Base-by-base conservation (phyloP, 2,113 vertebrate genomes). In the Eptesicus fuscus region DNA sequence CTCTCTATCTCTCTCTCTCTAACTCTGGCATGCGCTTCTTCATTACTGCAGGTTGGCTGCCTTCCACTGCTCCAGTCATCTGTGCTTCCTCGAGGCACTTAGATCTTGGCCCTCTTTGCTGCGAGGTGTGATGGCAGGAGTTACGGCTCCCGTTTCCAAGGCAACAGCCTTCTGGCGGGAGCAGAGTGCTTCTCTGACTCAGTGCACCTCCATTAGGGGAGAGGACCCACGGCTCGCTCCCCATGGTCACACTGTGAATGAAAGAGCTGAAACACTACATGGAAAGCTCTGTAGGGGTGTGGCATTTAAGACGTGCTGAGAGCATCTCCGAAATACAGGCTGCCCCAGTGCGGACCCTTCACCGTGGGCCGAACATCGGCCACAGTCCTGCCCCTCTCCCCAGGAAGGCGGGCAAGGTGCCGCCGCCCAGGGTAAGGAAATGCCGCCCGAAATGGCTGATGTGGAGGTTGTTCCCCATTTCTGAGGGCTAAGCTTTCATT, bases 81-180 rank as follows among this genome's bases (percentile, higher is more conserved):
- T 95, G 96, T 8, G n/a, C 47, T 97, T 98, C 97, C 90, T 97
- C 59, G 93, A 96, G 96, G 90, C 77, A 20, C 97, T 82, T 96
- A 96, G 94, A 94, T 82, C 94, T 94, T 97, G 82, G 95, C 73
- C 91, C 89, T 94, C 90, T 78, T 51, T 96, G 95, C 87, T 76
- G 71, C 4, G 77, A 96, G 73, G 89, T 97, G 83, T 83, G 93
- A 94, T n/a, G 71, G 80, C 89, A 90, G 88, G 89, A 91, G 69
- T 91, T 87, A 85, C 93, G 96, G 97, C 86, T 94, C 51, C 91
- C 2, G 70, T 97, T 97, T 79, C 96, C 92, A 93, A 56, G 69
- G 88, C 92, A 94, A 85, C 83, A 70, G 88, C 78, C 67, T 92
- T 5, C 1, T 47, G 32, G 65, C 40, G n/a, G 30, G 82, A 88